phyloP scores from a whole-genome alignment of 2,888 invertebrate genomes.

The Aricia artaxerxes region DNA sequence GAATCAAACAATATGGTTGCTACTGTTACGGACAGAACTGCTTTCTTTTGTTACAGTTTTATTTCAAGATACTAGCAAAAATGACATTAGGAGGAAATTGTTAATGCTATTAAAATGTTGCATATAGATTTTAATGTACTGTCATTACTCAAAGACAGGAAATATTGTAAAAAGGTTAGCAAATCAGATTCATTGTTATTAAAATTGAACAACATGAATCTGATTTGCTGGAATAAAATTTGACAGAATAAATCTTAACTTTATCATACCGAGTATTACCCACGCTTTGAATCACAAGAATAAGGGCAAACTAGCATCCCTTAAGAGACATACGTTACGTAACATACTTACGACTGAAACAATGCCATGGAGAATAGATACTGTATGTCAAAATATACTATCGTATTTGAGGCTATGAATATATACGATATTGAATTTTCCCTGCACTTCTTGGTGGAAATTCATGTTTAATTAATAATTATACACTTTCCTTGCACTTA shows the following conservation, averaged over 20 bases:
- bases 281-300: slow-evolving; percentile 8
- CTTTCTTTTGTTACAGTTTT: slow-evolving; percentile 41
- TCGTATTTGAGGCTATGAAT: background rate
- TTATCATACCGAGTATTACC: background rate
- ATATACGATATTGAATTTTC: background rate
- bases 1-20: slow-evolving; percentile 64
- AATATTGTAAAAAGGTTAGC: background rate
- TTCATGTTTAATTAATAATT: too few relatives aligned
- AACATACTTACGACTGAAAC: slow-evolving; percentile 25
- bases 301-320: slow-evolving; percentile 30
- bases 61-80: slow-evolving; percentile 33
- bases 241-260: slow-evolving; percentile 25
- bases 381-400: background rate
- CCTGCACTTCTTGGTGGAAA: too few relatives aligned
- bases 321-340: slow-evolving; percentile 21
- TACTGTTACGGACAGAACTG: slow-evolving; percentile 53
- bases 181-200: background rate
- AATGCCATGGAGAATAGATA: slow-evolving; percentile 23
- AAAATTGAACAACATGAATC: too few relatives aligned
- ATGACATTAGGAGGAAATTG: background rate
- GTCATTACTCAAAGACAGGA: background rate
- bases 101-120: background rate
- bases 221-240: background rate
- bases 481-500: too few relatives aligned
- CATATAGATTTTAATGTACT: too few relatives aligned